Percentiles rank a stretch among this genome's conserved stretches.
phyloP scores from a whole-genome alignment of 2,113 vertebrate species.

The Crotophaga sulcirostris region DNA sequence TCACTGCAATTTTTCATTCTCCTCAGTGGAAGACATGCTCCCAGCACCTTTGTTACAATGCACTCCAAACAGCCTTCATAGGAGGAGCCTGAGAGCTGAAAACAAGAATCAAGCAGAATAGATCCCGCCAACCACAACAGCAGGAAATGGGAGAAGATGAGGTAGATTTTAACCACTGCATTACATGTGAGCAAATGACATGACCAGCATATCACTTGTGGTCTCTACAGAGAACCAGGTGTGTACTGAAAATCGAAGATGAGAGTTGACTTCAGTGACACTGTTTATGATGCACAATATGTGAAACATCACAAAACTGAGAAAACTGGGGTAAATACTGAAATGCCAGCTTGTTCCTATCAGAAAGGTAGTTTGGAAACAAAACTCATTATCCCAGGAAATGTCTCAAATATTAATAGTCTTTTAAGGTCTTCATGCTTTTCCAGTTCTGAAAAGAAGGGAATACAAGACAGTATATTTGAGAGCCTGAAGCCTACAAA shows the following conservation, averaged over 20 bases:
- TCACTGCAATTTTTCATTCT: background rate
- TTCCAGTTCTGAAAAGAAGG: background rate
- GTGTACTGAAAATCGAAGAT: background rate
- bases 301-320: background rate
- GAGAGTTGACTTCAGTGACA: background rate
- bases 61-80: background rate
- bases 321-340: accelerated
- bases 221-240: background rate
- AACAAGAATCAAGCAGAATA: background rate
- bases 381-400: background rate
- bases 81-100: background rate
- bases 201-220: background rate
- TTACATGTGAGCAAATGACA: background rate
- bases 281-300: background rate
- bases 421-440: background rate
- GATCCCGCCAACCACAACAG: background rate
- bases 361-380: background rate
- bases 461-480: background rate
- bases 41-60: background rate
- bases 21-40: background rate
- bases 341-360: background rate
- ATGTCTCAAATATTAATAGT: background rate
- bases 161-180: background rate
- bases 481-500: background rate
- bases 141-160: background rate